A percentile compares a stretch with the other conserved stretches of the same genome.
These are phyloP conservation scores for Drosophila borealis DNA, from an alignment of 2,888 invertebrate genomes.

Conservation along the genomic window DNA sequence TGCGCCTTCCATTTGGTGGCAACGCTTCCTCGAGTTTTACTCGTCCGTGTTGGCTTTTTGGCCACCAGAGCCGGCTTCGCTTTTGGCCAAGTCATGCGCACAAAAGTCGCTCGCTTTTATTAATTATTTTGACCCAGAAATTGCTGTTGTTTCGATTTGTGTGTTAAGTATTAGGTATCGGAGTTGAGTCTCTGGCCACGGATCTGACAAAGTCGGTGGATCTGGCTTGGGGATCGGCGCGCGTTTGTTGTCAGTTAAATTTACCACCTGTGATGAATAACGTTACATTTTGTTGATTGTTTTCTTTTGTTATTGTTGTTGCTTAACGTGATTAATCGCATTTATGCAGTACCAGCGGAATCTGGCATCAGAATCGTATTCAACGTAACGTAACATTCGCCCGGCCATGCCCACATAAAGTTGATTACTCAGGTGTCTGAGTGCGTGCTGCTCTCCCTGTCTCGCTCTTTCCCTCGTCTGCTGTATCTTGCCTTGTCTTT, in stretches of 20 bases:
- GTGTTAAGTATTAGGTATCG: constrained; percentile 57
- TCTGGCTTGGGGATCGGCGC: constrained; percentile 64
- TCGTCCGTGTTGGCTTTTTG: constrained; percentile 37
- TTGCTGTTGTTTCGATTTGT: constrained; percentile 49
- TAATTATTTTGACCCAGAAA: constrained; percentile 80
- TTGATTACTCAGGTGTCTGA: constrained; percentile 76
- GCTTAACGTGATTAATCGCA: constrained; percentile 69
- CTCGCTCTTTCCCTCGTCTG: background rate
- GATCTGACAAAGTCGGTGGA: constrained; percentile 22
- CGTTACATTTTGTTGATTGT: constrained; percentile 79
- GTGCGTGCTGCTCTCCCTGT: constrained; percentile 21
- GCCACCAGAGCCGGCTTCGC: constrained; percentile 38
- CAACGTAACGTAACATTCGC: constrained; percentile 37
- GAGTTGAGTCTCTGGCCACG: constrained; percentile 22
- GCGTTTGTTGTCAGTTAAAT: constrained; percentile 79
- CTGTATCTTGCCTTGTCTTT: constrained; percentile 3
- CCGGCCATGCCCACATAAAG: constrained; percentile 74
- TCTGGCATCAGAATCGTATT: constrained; percentile 51
- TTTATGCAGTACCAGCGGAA: constrained; percentile 61
- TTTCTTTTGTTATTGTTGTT: constrained; percentile 44
- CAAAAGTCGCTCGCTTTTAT: constrained; percentile 67
- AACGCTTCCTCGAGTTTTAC: constrained; percentile 47
- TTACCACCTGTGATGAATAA: constrained; percentile 82
- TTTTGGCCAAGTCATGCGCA: constrained; percentile 74
- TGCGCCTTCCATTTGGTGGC: background rate